phyloP scores from a whole-genome alignment of 2,888 invertebrate species.

The Scelioninae gen. 2 region DNA sequence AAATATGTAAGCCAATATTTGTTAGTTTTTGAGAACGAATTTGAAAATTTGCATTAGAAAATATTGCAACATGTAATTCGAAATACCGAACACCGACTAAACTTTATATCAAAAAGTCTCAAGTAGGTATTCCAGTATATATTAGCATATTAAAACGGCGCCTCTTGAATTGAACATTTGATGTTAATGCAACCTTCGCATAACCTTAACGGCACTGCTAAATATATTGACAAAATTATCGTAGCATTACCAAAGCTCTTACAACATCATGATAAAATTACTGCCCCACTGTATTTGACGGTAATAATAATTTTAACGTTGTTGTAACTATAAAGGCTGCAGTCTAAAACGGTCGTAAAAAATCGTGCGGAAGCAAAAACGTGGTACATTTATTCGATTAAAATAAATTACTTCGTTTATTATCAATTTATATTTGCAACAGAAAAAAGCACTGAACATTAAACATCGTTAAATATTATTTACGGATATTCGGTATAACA shows the following conservation, averaged over 20 bases:
- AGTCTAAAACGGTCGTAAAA: background rate
- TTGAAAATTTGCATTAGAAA: no score
- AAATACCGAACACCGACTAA: background rate
- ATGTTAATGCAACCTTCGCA: slow-evolving; percentile 52
- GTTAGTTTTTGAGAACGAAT: no score
- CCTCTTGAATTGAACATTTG: slow-evolving; percentile 44
- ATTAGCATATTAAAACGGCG: slow-evolving; percentile 40
- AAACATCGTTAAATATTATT: no score
- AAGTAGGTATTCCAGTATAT: slow-evolving; percentile 21
- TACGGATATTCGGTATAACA: no score
- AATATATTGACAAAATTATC: slow-evolving; percentile 54
- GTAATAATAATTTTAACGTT: slow-evolving; percentile 19
- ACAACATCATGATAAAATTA: slow-evolving; percentile 36
- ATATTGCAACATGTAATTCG: no score
- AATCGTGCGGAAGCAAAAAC: no score
- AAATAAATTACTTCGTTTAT: no score
- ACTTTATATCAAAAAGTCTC: slow-evolving; percentile 14
- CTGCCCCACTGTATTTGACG: slow-evolving; percentile 3
- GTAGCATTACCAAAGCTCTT: slow-evolving; percentile 36
- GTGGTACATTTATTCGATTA: no score
- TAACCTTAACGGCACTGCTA: slow-evolving; percentile 45
- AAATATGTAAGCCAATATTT: no score
- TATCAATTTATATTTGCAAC: no score
- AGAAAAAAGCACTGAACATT: no score
- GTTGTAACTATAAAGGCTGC: slow-evolving; percentile 6